Evolutionary conservation across 2,797 vertebrate genomes (phyloP).

Genomic region (Ctenopoma multispine): DNA sequence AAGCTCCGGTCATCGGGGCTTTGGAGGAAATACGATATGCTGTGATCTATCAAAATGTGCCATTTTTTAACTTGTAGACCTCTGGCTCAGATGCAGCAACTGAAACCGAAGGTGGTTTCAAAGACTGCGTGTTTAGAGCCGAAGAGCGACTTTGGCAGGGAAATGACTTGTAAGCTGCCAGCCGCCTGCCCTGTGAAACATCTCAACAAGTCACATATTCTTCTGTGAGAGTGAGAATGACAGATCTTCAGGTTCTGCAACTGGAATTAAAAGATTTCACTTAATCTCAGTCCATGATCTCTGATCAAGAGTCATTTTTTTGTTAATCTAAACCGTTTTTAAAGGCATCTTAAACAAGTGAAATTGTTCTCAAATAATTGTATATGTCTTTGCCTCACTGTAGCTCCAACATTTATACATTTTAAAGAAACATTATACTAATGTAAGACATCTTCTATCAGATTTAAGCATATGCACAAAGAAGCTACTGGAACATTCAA

Average conservation of each 20-base stretch:
- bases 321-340: slow-evolving; percentile 5
- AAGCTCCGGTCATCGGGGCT: slow-evolving; percentile 66
- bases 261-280: slow-evolving; percentile 11
- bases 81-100: slow-evolving; percentile 52
- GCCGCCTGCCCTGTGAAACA: slow-evolving; percentile 33
- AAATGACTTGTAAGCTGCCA: slow-evolving; percentile 45
- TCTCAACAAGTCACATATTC: slow-evolving; percentile 30
- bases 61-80: slow-evolving; percentile 43
- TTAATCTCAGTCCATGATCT: background rate
- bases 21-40: slow-evolving; percentile 69
- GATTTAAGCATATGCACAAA: slow-evolving; percentile 1
- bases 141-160: slow-evolving; percentile 52
- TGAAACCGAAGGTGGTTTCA: slow-evolving; percentile 69
- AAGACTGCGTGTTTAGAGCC: slow-evolving; percentile 54
- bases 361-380: background rate
- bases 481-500: slow-evolving; percentile 3
- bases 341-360: background rate
- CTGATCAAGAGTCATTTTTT: slow-evolving; percentile 4
- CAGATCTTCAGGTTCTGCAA: slow-evolving; percentile 9
- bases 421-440: too few species aligned
- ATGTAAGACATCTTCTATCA: too few species aligned
- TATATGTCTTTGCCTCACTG: background rate
- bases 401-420: background rate
- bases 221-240: slow-evolving; percentile 8
- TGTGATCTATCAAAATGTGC: slow-evolving; percentile 41